These are phyloP conservation scores for Danio albolineatus DNA, from an alignment of 2,797 vertebrate genomes.

Conservation along the genomic window DNA sequence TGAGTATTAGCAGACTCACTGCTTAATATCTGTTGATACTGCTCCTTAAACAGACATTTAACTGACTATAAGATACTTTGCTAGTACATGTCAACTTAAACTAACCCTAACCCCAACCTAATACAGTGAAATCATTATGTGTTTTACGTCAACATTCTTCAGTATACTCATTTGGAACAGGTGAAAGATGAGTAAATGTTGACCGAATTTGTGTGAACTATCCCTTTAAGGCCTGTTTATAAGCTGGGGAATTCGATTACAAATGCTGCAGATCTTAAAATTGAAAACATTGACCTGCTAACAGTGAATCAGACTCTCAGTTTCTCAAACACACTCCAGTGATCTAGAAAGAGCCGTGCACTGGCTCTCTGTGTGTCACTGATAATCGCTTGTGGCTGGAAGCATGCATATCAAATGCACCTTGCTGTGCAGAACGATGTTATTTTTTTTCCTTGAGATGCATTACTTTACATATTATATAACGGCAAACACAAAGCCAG, in stretches of 20 bases:
- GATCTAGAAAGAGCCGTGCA: constrained; percentile 1
- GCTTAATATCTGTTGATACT: too few relatives aligned
- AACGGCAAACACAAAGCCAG: constrained; percentile 39
- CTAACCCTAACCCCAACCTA: too few relatives aligned
- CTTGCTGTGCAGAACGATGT: constrained; percentile 10
- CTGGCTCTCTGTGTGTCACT: constrained; percentile 20
- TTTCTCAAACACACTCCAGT: background rate
- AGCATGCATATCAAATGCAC: constrained; percentile 38
- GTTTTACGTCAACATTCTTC: too few relatives aligned
- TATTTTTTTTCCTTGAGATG: constrained; percentile 3
- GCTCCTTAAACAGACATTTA: too few relatives aligned
- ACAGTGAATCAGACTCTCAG: constrained; percentile 2
- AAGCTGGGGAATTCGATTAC: background rate
- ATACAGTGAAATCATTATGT: too few relatives aligned
- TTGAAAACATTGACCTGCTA: background rate
- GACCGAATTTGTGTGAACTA: too few relatives aligned
- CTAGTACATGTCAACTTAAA: too few relatives aligned
- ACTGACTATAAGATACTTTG: too few relatives aligned
- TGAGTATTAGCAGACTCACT: too few relatives aligned
- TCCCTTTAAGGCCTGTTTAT: background rate
- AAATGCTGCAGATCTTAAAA: background rate
- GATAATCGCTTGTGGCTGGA: constrained; percentile 53
- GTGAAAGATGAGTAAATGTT: too few relatives aligned
- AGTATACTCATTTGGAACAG: too few relatives aligned
- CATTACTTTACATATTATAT: constrained; percentile 48